A percentile compares a stretch with the other conserved stretches of the same genome.
These are phyloP conservation scores for Caerostris extrusa DNA, from an alignment of 1,140 invertebrate species.

Conservation along the genomic window DNA sequence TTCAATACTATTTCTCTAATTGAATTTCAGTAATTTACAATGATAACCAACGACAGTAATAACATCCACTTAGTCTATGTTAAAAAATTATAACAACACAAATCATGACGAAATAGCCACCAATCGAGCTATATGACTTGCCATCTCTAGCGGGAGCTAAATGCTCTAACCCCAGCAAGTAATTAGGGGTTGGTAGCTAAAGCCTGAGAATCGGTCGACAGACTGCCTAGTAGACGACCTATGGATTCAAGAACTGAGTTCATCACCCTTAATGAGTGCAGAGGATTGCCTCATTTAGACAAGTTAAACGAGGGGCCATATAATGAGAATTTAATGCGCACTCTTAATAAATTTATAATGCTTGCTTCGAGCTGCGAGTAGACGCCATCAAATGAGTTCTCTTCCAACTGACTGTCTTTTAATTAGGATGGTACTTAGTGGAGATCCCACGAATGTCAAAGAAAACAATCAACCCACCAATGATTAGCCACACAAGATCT, in stretches of 20 bases:
- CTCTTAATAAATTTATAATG: slow-evolving; percentile 75
- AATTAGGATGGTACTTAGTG: slow-evolving; percentile 66
- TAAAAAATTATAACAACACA: neutral
- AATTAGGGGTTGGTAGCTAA: slow-evolving; percentile 44
- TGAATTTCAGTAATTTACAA: neutral
- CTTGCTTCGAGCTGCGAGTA: neutral
- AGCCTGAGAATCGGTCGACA: slow-evolving; percentile 53
- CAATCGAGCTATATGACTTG: neutral
- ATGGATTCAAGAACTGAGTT: slow-evolving; percentile 37
- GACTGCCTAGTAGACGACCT: slow-evolving; percentile 44
- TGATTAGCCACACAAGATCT: neutral
- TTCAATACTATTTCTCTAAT: neutral
- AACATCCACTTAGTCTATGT: neutral
- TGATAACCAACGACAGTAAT: neutral
- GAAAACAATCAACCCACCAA: slow-evolving; percentile 13
- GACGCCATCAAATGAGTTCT: slow-evolving; percentile 55
- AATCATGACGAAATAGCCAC: neutral
- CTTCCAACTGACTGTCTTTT: slow-evolving; percentile 39
- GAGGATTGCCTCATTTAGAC: slow-evolving; percentile 73
- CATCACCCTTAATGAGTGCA: slow-evolving; percentile 74
- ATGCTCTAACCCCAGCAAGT: slow-evolving; percentile 12
- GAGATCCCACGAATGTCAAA: slow-evolving; percentile 25
- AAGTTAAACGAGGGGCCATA: slow-evolving; percentile 72
- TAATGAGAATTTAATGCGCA: slow-evolving; percentile 74
- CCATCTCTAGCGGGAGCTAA: neutral